Percentiles rank a stretch among this genome's conserved stretches.
Evolutionary conservation across 2,797 vertebrate species (phyloP).

Genomic region (Propithecus perrieri): DNA sequence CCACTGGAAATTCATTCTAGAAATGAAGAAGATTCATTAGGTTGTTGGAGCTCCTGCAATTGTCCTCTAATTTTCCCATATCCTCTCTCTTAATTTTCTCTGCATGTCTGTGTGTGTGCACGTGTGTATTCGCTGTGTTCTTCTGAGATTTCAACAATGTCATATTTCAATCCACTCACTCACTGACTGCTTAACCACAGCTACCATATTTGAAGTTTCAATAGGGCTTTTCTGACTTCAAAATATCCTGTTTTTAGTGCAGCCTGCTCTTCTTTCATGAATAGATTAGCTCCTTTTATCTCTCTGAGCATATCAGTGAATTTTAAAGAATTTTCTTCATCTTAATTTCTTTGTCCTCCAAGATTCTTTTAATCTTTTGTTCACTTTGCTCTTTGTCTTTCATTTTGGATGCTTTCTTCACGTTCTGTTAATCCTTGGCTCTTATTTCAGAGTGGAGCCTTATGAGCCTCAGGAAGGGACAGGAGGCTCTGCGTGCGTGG

Average conservation of each 20-base stretch:
- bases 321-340: neutral
- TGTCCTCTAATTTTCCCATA: fast-evolving
- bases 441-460: neutral
- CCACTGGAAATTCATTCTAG: neutral
- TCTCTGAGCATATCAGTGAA: neutral
- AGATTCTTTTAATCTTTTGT: neutral
- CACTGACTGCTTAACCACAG: neutral
- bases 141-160: neutral
- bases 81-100: neutral
- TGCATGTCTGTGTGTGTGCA: neutral
- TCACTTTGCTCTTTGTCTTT: neutral
- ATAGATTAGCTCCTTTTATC: neutral
- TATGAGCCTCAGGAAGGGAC: neutral
- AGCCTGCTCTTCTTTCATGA: neutral
- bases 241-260: neutral
- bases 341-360: neutral
- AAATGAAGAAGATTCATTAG: neutral
- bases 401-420: neutral
- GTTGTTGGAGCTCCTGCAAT: fast-evolving
- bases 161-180: neutral
- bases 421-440: neutral
- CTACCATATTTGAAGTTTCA: neutral
- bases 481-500: fast-evolving
- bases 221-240: neutral
- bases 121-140: neutral